These are phyloP conservation scores for Dromaius novaehollandiae DNA, from an alignment of 2,113 vertebrate species.

Conservation along the genomic window DNA sequence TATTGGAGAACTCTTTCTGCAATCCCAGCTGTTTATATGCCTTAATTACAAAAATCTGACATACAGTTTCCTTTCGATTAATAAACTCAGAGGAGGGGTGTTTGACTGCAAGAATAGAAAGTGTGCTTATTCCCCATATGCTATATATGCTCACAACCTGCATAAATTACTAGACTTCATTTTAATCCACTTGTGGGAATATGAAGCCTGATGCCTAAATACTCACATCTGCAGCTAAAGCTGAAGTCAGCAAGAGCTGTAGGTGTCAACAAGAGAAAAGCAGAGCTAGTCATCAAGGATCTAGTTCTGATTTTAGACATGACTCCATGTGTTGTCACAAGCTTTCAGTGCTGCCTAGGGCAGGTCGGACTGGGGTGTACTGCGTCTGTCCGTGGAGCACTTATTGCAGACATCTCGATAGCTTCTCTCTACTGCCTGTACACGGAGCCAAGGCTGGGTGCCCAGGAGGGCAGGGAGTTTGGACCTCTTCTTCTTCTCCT, in stretches of 20 bases:
- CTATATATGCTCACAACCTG: neutral
- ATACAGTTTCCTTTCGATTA: neutral
- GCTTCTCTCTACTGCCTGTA: neutral
- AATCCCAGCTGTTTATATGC: neutral
- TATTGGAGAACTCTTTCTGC: neutral
- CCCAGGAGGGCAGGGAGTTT: neutral
- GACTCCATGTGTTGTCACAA: neutral
- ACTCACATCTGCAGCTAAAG: neutral
- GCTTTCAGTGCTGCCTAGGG: neutral
- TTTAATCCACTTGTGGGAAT: neutral
- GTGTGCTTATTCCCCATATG: neutral
- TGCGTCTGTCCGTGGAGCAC: neutral
- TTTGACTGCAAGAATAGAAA: neutral
- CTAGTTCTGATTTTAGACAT: neutral
- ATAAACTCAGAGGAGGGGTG: neutral
- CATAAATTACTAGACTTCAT: neutral
- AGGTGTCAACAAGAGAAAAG: neutral
- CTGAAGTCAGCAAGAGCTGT: neutral
- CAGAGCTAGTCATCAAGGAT: neutral
- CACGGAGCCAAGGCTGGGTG: neutral
- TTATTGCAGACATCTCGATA: neutral
- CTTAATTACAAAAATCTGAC: neutral
- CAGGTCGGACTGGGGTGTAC: neutral
- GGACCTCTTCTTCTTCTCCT: neutral
- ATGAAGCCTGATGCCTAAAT: neutral